phyloP scores from a whole-genome alignment of 2,113 vertebrate species.

The Rhabdornis inornatus region DNA sequence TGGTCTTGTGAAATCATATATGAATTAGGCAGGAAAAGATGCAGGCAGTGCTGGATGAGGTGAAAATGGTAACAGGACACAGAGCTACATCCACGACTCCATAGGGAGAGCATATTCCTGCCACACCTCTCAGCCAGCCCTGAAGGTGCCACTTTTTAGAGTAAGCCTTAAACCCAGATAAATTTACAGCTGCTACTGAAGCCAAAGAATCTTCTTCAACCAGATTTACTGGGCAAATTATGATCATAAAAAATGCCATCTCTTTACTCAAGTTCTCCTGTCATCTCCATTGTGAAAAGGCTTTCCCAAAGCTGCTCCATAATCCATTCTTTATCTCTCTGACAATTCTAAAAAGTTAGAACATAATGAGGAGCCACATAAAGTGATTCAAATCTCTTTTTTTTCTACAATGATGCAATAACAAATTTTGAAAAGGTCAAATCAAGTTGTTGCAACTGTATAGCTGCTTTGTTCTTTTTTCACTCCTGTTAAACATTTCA shows the following conservation, averaged over 20 bases:
- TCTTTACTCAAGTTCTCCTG: neutral
- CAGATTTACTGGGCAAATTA: neutral
- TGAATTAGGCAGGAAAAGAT: neutral
- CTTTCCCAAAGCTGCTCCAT: neutral
- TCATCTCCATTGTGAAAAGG: neutral
- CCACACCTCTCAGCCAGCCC: neutral
- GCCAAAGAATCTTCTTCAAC: neutral
- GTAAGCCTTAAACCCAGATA: neutral
- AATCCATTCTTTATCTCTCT: neutral
- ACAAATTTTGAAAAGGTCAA: neutral
- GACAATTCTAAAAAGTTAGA: neutral
- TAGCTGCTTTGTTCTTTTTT: neutral
- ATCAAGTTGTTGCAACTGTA: neutral
- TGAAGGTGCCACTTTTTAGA: neutral
- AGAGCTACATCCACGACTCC: neutral
- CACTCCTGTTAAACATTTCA: rapidly evolving
- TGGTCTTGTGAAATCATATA: neutral
- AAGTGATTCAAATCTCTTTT: neutral
- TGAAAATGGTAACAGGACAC: neutral
- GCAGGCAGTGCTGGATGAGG: neutral
- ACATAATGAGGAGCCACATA: neutral
- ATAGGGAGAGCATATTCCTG: neutral
- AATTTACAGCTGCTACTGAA: neutral
- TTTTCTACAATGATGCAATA: neutral
- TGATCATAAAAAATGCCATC: neutral